Percentiles rank a stretch among this genome's conserved stretches.
Evolutionary conservation across 1,140 invertebrate genomes (phyloP).

Genomic region (Zophobas morio): DNA sequence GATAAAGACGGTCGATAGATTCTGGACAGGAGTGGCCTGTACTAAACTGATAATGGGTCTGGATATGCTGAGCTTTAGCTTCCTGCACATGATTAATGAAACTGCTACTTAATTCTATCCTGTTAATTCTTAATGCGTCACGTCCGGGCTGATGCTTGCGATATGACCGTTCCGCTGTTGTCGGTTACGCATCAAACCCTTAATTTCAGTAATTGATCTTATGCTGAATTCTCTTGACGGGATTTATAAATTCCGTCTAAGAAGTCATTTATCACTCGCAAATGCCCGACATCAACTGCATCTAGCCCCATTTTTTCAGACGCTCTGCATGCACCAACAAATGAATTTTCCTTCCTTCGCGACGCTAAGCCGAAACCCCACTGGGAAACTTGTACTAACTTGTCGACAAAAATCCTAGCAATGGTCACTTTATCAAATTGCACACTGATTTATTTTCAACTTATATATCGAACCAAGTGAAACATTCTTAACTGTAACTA

Average conservation of each 20-base stretch:
- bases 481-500: too few species aligned
- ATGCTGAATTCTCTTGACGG: constrained; percentile 52
- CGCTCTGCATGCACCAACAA: constrained; percentile 34
- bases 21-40: constrained; percentile 57
- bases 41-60: constrained; percentile 53
- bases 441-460: too few species aligned
- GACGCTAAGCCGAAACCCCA: neutral
- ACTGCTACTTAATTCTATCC: constrained; percentile 60
- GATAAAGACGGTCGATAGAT: constrained; percentile 56
- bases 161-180: constrained; percentile 47
- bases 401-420: too few species aligned
- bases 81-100: constrained; percentile 62
- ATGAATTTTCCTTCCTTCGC: constrained; percentile 14
- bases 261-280: constrained; percentile 47
- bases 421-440: too few species aligned
- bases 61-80: constrained; percentile 51
- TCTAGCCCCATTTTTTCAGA: constrained; percentile 26
- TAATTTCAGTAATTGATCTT: constrained; percentile 53
- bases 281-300: constrained; percentile 34
- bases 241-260: constrained; percentile 55
- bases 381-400: too few species aligned
- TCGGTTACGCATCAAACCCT: constrained; percentile 46
- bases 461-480: too few species aligned
- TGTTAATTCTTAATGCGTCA: constrained; percentile 62
- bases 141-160: constrained; percentile 51